Base-by-base conservation (phyloP, 2,888 invertebrate genomes). In the Caenorhabditis doughertyi region DNA sequence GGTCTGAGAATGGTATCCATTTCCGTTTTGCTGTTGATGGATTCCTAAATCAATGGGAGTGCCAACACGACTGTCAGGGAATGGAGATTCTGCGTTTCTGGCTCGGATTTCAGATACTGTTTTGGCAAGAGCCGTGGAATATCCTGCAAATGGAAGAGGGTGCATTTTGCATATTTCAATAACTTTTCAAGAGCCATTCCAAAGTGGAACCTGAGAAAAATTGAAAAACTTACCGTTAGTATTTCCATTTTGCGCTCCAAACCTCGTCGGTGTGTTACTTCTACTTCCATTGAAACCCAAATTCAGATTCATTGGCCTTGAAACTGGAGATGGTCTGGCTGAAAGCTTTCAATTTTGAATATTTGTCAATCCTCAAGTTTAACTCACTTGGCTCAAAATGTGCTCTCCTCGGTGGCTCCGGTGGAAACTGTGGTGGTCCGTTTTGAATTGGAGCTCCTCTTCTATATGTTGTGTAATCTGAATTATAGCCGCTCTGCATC, bases 51-150 rank as follows among this genome's bases (percentile, higher is more conserved):
- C 86, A 21, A 86, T 84, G 13, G 86, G 86, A 0, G 86, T 86
- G 1, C 81, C 82, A 11, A 83, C 81, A 18, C 86, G 83, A 62
- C 81, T 83, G 32, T 80, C 74, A 16, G 86, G 86, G 27, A 84
- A 79, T 29, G 86, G 86, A 2, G 85, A 85, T 25, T 86, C 86
- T 21, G 84, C 62, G 53, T 86, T 86, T 51, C 84, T 29, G 3
- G 87, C 85, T 18, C 82, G 81, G 32, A 87, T 84, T 23, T 87
- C 87, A 0, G 87, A 84, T 9, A 85, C 79, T 0, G 87, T 83
- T 47, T 84, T 83, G 11, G 83, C 87, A 1, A 87, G 81, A 8
- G 87, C 84, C 0, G 87, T 87, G n/a, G 79, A 74, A 49, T 67
- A 82, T 49, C 56, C 79, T 81, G 56, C 9, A 79, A 58, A 62